Evolutionary conservation across 2,888 invertebrate genomes (phyloP), one percentile per base, ranked within the genome.

Genomic region (Temnothorax rugatulus): DNA sequence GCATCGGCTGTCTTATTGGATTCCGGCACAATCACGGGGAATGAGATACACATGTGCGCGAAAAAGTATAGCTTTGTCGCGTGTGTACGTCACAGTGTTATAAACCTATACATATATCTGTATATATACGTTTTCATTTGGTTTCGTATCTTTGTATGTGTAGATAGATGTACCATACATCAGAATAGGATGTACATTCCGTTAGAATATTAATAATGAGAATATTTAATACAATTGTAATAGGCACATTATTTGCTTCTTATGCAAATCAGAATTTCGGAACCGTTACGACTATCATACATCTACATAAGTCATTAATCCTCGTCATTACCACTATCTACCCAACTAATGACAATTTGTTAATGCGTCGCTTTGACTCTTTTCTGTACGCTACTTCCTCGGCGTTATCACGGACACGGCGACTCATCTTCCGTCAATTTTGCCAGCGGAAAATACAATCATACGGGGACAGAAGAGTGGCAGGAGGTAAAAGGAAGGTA

Each of bases 1-100:
- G 92, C 92, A 93, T 93, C 92, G 90, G 90, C 86, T 81, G 91
- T 92, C 92, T 94, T 94, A 95, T 95, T 95, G 94, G 93, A 94
- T 94, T 94, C 91, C 89, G 90, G 89, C 89, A 87, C 91, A 92
- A 90, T 89, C 90, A 87, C 79, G 21, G 47, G 18, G 59, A 81
- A 73, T 76, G 84, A 81, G 79, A 61, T 68, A 57, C 82, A 74
- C 69, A 85, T 82, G 79, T 38, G 29, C 57, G 44, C 54, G 44
- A 84, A 66, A 44, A 75, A 63, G 74, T 63, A 74, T 79, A 44
- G 76, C 73, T 71, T 59, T 84, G 61, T 47, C 69, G 75, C 34
- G 54, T 59, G 64, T 68, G 52, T 66, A 68, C 66, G 25, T 68
- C 38, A 63, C 38, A 38, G 9, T 68, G 29, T 57, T 34, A 63